Percentiles rank a stretch among this genome's conserved stretches.
Evolutionary conservation across 53 echinoderm and acorn worm species (phyloP).

Genomic region (Mesocentrotus franciscanus): DNA sequence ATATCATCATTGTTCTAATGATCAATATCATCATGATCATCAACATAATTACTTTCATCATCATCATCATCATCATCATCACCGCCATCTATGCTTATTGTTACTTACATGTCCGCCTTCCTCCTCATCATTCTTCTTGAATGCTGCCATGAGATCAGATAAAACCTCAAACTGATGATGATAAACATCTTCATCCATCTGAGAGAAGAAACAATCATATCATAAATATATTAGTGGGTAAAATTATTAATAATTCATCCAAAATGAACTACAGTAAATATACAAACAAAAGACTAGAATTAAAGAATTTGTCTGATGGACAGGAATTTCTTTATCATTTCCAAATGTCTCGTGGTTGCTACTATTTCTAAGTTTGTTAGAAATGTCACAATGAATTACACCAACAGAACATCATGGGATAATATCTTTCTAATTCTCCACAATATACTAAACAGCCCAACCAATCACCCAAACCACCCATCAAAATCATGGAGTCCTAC

Average conservation of each 20-base stretch:
- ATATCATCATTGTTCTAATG: background rate
- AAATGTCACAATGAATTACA: background rate
- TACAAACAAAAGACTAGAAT: background rate
- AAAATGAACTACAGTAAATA: background rate
- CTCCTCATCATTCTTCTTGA: slow-evolving; percentile 82
- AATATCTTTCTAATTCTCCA: background rate
- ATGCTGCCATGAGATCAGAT: slow-evolving; percentile 74
- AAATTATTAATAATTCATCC: background rate
- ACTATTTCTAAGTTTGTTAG: background rate
- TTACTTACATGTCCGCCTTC: slow-evolving; percentile 66
- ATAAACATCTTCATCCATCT: slow-evolving; percentile 91
- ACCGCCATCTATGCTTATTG: background rate
- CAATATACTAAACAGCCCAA: background rate
- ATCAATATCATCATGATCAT: background rate
- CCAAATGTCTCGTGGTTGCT: too few relatives aligned
- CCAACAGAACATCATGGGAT: background rate
- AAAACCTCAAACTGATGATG: slow-evolving; percentile 81
- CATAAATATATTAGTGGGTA: background rate
- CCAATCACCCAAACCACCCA: background rate
- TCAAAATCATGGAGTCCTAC: background rate
- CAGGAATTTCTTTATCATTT: too few relatives aligned
- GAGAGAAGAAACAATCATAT: background rate
- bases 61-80: background rate
- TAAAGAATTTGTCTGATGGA: too few relatives aligned
- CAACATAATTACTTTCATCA: background rate